Percentiles rank a stretch among this genome's conserved stretches.
phyloP scores from a whole-genome alignment of 2,888 invertebrate species.

The Lasius fuliginosus region DNA sequence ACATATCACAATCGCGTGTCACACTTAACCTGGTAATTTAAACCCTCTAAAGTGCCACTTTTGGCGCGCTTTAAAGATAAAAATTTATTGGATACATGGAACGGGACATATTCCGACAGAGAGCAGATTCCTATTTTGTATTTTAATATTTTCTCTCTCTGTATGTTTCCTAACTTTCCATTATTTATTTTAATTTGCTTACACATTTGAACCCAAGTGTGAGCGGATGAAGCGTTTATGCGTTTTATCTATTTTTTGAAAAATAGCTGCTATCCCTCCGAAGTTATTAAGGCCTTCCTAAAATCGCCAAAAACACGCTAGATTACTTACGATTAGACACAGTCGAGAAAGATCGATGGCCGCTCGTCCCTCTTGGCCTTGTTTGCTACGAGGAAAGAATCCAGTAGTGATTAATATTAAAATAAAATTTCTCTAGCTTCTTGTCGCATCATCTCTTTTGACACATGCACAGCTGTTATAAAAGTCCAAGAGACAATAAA shows the following conservation, averaged over 20 bases:
- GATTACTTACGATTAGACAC: constrained; percentile 69
- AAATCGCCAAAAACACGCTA: constrained; percentile 60
- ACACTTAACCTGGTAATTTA: constrained; percentile 1
- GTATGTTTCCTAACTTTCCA: neutral
- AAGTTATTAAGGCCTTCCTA: constrained; percentile 48
- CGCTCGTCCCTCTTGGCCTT: constrained; percentile 39
- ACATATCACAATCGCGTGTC: constrained; percentile 27
- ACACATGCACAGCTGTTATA: neutral
- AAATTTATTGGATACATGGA: neutral
- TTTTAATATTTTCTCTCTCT: neutral
- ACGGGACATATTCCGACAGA: neutral
- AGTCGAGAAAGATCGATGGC: constrained; percentile 53
- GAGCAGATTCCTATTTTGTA: neutral
- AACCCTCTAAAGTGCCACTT: neutral
- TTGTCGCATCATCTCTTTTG: neutral
- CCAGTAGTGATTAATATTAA: constrained; percentile 7
- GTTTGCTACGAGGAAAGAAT: constrained; percentile 25
- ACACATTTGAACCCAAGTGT: neutral
- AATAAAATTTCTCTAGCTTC: neutral
- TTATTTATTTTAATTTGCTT: neutral
- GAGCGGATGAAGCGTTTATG: constrained; percentile 1
- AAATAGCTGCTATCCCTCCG: constrained; percentile 30
- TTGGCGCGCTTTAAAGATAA: neutral
- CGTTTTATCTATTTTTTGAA: constrained; percentile 49
- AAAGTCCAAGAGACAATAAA: neutral